phyloP scores from a whole-genome alignment of 1,140 invertebrate species.

The Plodia interpunctella region DNA sequence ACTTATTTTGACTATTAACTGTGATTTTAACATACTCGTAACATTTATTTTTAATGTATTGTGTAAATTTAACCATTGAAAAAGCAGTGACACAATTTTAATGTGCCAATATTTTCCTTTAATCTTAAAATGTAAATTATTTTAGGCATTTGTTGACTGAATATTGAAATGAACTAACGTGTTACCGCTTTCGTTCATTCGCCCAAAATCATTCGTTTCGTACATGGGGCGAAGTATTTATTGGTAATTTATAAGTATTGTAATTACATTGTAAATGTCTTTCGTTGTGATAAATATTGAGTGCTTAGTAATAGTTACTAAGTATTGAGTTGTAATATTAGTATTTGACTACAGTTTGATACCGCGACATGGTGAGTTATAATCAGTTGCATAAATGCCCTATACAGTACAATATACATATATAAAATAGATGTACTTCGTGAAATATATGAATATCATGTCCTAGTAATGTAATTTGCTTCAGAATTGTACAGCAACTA shows the following conservation, averaged over 20 bases:
- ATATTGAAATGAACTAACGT: background rate
- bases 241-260: background rate
- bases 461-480: constrained; percentile 37
- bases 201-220: background rate
- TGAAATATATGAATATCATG: constrained; percentile 16
- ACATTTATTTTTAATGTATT: no score
- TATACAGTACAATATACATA: constrained; percentile 22
- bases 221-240: background rate
- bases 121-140: background rate
- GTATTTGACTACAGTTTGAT: constrained; percentile 12
- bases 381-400: constrained; percentile 7
- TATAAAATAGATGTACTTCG: constrained; percentile 7
- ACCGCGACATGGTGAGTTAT: constrained; percentile 9
- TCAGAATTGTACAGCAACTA: constrained; percentile 57
- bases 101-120: background rate
- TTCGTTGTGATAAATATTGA: constrained; percentile 21
- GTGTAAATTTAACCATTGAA: background rate
- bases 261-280: constrained; percentile 20
- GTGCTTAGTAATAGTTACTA: constrained; percentile 17
- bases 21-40: no score
- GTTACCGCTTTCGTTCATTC: background rate
- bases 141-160: constrained; percentile 5
- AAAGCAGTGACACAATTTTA: background rate
- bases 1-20: no score
- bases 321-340: constrained; percentile 18